Percentiles rank a stretch among this genome's conserved stretches.
phyloP scores from a whole-genome alignment of 2,113 vertebrate species.

The Sebastes fasciatus region DNA sequence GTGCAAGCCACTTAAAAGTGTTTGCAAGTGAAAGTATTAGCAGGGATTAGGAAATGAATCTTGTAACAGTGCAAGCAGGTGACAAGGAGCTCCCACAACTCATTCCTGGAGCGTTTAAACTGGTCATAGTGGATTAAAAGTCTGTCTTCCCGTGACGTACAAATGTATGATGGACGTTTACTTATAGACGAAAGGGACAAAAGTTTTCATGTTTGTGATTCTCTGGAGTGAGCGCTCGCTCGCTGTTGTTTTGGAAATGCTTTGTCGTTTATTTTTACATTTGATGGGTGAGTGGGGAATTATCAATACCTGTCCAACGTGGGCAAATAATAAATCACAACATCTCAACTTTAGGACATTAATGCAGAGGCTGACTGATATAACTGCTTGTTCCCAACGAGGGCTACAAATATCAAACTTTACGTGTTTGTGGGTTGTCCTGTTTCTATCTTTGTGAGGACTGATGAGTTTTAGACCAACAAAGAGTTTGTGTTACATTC shows the following conservation, averaged over 20 bases:
- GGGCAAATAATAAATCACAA: not conserved
- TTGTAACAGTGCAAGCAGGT: constrained; percentile 66
- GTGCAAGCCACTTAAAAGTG: constrained; percentile 45
- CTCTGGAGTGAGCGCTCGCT: not conserved
- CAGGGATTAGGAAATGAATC: constrained; percentile 70
- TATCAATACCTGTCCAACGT: not conserved
- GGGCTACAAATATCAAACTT: constrained; percentile 11
- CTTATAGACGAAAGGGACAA: not conserved
- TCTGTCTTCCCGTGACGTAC: not conserved
- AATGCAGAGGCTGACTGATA: constrained; percentile 11
- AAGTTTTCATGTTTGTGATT: not conserved
- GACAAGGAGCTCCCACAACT: constrained; percentile 33
- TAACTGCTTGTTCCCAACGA: constrained; percentile 8
- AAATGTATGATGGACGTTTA: constrained; percentile 6
- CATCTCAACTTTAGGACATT: not conserved
- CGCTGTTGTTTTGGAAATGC: not conserved
- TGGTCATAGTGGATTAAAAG: constrained; percentile 46
- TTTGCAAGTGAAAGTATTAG: constrained; percentile 67
- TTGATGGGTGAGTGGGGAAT: not conserved
- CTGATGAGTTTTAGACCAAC: not conserved
- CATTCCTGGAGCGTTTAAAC: constrained; percentile 37
- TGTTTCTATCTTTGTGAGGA: not conserved
- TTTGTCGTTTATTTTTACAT: not conserved
- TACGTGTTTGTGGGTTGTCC: not conserved
- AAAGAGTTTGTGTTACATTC: not conserved